phyloP scores from a whole-genome alignment of 2,113 vertebrate genomes.

The Austrofundulus limnaeus region DNA sequence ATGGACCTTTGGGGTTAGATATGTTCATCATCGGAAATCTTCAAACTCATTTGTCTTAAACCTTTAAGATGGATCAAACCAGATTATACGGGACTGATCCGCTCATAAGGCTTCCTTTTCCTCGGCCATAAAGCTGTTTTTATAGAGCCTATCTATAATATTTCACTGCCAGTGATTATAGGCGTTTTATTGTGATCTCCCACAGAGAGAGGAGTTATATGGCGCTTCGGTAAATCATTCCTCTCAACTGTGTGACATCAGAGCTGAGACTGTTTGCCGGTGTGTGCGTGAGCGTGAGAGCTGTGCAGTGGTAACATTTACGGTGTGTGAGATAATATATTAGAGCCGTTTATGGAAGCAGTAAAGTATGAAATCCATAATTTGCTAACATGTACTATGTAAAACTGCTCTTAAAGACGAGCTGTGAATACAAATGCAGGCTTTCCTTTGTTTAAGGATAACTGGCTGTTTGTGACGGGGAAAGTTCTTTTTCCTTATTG shows the following conservation, averaged over 20 bases:
- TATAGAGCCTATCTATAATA: slow-evolving; percentile 79
- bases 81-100: slow-evolving; percentile 37
- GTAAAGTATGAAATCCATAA: slow-evolving; percentile 81
- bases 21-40: slow-evolving; percentile 34
- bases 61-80: slow-evolving; percentile 48
- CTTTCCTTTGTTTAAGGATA: slow-evolving; percentile 49
- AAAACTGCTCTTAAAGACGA: slow-evolving; percentile 74
- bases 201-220: slow-evolving; percentile 76
- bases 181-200: slow-evolving; percentile 75
- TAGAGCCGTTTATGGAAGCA: slow-evolving; percentile 80
- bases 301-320: slow-evolving; percentile 73
- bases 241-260: slow-evolving; percentile 38
- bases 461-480: slow-evolving; percentile 5
- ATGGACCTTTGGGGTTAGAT: slow-evolving; percentile 38
- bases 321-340: slow-evolving; percentile 76
- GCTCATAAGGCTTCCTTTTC: slow-evolving; percentile 55
- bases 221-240: slow-evolving; percentile 77
- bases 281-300: slow-evolving; percentile 39
- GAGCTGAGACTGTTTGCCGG: slow-evolving; percentile 44
- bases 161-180: slow-evolving; percentile 71
- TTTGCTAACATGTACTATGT: slow-evolving; percentile 76
- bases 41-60: slow-evolving; percentile 48
- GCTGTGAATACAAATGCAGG: slow-evolving; percentile 78
- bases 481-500: slow-evolving; percentile 12
- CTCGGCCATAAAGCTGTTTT: slow-evolving; percentile 76